phyloP scores from a whole-genome alignment of 2,888 invertebrate genomes.

The Eurytoma californica region DNA sequence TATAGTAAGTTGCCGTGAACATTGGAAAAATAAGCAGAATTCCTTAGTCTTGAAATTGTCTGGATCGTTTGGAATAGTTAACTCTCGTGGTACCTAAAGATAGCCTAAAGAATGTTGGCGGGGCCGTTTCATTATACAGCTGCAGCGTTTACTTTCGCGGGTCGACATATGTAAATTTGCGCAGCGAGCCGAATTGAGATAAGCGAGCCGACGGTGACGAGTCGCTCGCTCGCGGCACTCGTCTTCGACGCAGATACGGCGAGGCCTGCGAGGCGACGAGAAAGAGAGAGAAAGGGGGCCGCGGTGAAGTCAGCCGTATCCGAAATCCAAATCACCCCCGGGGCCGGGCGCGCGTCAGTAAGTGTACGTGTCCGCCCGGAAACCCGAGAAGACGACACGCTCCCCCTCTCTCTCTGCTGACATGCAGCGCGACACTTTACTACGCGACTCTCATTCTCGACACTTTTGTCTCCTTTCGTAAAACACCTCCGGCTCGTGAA shows the following conservation, averaged over 20 bases:
- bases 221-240: slow-evolving; percentile 66
- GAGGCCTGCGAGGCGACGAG: background rate
- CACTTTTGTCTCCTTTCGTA: slow-evolving; percentile 15
- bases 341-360: slow-evolving; percentile 24
- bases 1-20: too few relatives aligned
- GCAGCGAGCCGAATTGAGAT: slow-evolving; percentile 62
- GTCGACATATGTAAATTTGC: slow-evolving; percentile 64
- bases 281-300: background rate
- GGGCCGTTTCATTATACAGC: background rate
- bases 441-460: slow-evolving; percentile 20
- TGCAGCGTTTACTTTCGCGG: slow-evolving; percentile 55
- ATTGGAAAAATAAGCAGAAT: too few relatives aligned
- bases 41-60: too few relatives aligned
- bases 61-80: too few relatives aligned
- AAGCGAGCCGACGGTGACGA: slow-evolving; percentile 58
- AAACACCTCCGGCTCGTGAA: slow-evolving; percentile 16
- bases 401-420: slow-evolving; percentile 22
- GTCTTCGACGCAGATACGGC: background rate
- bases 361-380: slow-evolving; percentile 42
- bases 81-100: too few relatives aligned
- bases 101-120: background rate
- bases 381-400: slow-evolving; percentile 56
- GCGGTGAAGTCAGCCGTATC: slow-evolving; percentile 52
- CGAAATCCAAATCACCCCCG: slow-evolving; percentile 49
- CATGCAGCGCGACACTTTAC: slow-evolving; percentile 36